Evolutionary conservation across 2,797 vertebrate species (phyloP).

Genomic region (Bryconaethiops microstoma): DNA sequence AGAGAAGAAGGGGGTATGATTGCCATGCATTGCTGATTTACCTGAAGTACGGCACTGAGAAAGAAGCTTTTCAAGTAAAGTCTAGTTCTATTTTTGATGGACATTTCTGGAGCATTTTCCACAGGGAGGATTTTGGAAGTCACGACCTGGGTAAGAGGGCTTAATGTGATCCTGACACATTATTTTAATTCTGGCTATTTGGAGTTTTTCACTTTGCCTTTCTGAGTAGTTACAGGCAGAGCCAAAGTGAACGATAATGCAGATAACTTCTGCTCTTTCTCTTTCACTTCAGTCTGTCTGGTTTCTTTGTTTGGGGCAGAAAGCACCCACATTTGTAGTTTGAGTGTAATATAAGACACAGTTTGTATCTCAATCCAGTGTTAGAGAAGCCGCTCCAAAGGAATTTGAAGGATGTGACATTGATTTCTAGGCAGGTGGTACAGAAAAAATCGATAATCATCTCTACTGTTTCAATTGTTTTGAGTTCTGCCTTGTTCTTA

Average conservation of each 20-base stretch:
- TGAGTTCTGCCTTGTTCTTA: constrained; percentile 7
- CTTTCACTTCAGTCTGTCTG: background rate
- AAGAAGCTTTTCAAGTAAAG: background rate
- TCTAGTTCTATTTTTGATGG: constrained; percentile 18
- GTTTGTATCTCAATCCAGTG: background rate
- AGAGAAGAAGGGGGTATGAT: background rate
- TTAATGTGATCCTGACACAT: constrained; percentile 35
- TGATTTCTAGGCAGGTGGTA: constrained; percentile 19
- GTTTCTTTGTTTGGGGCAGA: constrained; percentile 4
- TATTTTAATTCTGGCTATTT: background rate
- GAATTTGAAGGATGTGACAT: constrained; percentile 16
- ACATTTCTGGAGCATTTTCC: constrained; percentile 29
- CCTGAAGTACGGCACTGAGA: constrained; percentile 4
- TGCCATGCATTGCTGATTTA: constrained; percentile 16
- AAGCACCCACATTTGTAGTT: background rate
- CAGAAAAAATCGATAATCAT: constrained; percentile 20
- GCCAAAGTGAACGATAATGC: constrained; percentile 12
- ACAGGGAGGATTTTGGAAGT: constrained; percentile 27
- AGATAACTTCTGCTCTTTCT: background rate
- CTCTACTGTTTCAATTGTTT: constrained; percentile 11
- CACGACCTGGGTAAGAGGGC: constrained; percentile 30
- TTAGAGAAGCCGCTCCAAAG: background rate
- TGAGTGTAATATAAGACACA: background rate
- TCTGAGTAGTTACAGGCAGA: background rate
- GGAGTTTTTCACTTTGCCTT: background rate